Evolutionary conservation across 1,140 invertebrate genomes (phyloP), one percentile per base, ranked within the genome.

Genomic region (Heliconius himera): DNA sequence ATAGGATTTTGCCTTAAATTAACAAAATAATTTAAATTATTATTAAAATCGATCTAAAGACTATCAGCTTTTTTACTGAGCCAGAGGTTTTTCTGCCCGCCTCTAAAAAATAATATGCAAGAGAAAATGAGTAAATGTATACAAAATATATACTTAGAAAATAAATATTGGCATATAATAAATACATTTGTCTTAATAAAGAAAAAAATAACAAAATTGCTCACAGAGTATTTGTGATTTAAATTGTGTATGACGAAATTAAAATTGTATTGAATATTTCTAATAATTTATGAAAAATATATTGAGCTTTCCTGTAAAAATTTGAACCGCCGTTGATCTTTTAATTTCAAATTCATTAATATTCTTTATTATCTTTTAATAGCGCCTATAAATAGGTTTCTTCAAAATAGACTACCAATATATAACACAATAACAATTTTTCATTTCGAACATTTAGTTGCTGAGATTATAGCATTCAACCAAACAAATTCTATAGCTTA

Each of bases 191-290:
- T 56, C 8, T n/a, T 22, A 13, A n/a, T 11, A 16, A 26, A 9
- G 3, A 66, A 66, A 26, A 66, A 26, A 26, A 60, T 11, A 66
- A 66, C 22, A 13, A 22, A 66, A 66, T 29, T 66, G 60, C 60
- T 66, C 60, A 66, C 60, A 66, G 60, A 9, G 60, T 66, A 26
- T 66, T 29, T 26, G 60, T 66, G 60, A 66, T 29, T 66, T 66
- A 29, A 66, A 66, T 56, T 56, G 22, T 26, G 22, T 66, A 66
- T 29, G 54, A n/a, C 20, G n/a, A n/a, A 66, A 13, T 66, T 3
- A 56, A n/a, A 56, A 9, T 56, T 56, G 54, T n/a, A 56, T 56
- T 22, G 6, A 22, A 56, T 20, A 51, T 51, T 51, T 56, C 3
- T 22, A 56, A 2, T n/a, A 56, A 22, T 56, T 20, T 56, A 56